These are phyloP conservation scores for Chymomyza costata DNA, from an alignment of 1,140 invertebrate species.

Conservation along the genomic window DNA sequence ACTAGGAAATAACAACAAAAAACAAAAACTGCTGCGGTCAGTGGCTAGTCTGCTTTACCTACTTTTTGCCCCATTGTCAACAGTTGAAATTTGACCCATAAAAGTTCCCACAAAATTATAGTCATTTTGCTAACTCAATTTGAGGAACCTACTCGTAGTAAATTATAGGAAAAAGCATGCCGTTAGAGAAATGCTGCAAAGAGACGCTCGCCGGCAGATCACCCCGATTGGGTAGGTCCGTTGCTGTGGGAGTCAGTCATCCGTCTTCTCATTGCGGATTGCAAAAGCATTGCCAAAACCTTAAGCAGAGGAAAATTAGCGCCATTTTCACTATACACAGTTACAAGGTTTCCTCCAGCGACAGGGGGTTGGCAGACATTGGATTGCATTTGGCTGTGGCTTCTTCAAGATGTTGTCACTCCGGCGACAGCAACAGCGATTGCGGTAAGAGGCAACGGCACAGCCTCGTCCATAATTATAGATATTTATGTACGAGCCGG, in stretches of 20 bases:
- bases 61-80: slow-evolving; percentile 51
- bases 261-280: slow-evolving; percentile 20
- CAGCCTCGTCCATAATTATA: slow-evolving; percentile 63
- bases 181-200: slow-evolving; percentile 17
- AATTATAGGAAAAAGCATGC: slow-evolving; percentile 39
- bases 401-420: slow-evolving; percentile 36
- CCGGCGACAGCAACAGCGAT: no score
- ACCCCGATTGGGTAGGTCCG: background rate
- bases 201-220: slow-evolving; percentile 14
- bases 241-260: slow-evolving; percentile 43
- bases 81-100: slow-evolving; percentile 63
- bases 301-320: slow-evolving; percentile 34
- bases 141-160: slow-evolving; percentile 30
- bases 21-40: slow-evolving; percentile 42
- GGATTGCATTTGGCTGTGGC: no score
- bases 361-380: no score
- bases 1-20: background rate
- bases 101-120: slow-evolving; percentile 71
- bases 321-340: slow-evolving; percentile 60
- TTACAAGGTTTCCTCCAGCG: no score
- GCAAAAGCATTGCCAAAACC: slow-evolving; percentile 35
- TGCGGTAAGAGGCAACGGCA: no score
- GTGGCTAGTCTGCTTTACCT: slow-evolving; percentile 39
- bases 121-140: slow-evolving; percentile 69
- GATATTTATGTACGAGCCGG: no score